Base-by-base conservation (phyloP, 2,888 invertebrate genomes). In the Schizaphis graminum region DNA sequence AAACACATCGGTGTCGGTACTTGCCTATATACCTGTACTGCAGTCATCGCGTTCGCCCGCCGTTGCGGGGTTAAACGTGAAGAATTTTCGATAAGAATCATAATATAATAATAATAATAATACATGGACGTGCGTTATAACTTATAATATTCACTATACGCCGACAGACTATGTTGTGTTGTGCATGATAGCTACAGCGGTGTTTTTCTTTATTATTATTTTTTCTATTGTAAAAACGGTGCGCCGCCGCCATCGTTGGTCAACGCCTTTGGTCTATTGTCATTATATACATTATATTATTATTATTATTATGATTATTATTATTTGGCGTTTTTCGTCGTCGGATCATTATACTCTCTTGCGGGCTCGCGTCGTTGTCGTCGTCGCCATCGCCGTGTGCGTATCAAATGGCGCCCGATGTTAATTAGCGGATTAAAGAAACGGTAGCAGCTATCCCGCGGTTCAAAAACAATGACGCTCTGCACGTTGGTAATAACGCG, bases 351-450 rank as follows among this genome's bases (percentile, higher is more conserved):
- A 91, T 77, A 92, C 92, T 87, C 92, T 92, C 86, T 88, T 87
- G 87, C 35, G 49, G 88, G 77, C 44, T 35, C 49, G 53, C 91
- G 24, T 77, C 84, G 85, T 35, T 35, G 77, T 41, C 84, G 85
- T 4, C 67, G n/a, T 77, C 67, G 41, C 57, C 77, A 41, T 35
- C 89, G 44, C 26, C 77, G 85, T 47, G 35, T 77, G 77, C 77
- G 89, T 47, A 41, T 44, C 94, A 67, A 94, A 91, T 94, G 94
- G 94, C 94, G 94, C 94, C 94, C 94, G 13, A 94, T 84, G 94
- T 94, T 94, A 94, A 94, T 94, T 94, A 94, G 94, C 94, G 90
- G 94, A 91, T 94, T 94, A 94, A 94, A 94, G 94, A 94, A 94
- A 94, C 94, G 94, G 94, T 94, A 94, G 94, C 94, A 94, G 91